phyloP scores from a whole-genome alignment of 2,888 invertebrate genomes.

The Monochamus alternatus region DNA sequence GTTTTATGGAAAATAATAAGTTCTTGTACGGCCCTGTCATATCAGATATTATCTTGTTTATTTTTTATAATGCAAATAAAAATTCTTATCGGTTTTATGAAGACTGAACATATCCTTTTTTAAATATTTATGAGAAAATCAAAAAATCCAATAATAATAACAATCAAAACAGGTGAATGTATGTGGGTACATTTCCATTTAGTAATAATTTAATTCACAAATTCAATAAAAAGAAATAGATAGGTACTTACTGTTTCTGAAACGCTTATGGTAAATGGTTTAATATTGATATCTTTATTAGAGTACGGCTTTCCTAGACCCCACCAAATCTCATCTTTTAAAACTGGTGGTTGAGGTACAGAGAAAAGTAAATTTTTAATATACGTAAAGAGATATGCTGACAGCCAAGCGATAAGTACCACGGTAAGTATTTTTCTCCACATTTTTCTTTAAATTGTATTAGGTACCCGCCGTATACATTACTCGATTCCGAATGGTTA shows the following conservation, averaged over 20 bases:
- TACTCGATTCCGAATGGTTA: too few relatives aligned
- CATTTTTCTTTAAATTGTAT: neutral
- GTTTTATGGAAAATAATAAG: neutral
- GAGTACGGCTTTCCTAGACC: neutral
- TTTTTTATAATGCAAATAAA: neutral
- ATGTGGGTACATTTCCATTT: too few relatives aligned
- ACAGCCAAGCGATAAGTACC: neutral
- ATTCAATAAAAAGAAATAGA: neutral
- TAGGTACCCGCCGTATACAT: neutral
- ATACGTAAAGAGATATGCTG: neutral
- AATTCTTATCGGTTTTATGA: neutral
- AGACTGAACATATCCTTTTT: neutral
- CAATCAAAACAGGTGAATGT: too few relatives aligned
- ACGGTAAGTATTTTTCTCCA: neutral
- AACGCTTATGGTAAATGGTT: constrained; percentile 1
- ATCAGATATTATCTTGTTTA: neutral
- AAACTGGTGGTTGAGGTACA: neutral
- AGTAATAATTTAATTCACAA: too few relatives aligned
- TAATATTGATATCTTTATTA: neutral
- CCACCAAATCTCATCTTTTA: neutral
- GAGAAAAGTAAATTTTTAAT: neutral
- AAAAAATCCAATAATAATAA: too few relatives aligned
- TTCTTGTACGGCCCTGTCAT: neutral
- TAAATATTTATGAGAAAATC: too few relatives aligned
- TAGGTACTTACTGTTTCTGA: neutral